Evolutionary conservation across 2,113 vertebrate genomes (phyloP).

Genomic region (Hemiprocne comata): DNA sequence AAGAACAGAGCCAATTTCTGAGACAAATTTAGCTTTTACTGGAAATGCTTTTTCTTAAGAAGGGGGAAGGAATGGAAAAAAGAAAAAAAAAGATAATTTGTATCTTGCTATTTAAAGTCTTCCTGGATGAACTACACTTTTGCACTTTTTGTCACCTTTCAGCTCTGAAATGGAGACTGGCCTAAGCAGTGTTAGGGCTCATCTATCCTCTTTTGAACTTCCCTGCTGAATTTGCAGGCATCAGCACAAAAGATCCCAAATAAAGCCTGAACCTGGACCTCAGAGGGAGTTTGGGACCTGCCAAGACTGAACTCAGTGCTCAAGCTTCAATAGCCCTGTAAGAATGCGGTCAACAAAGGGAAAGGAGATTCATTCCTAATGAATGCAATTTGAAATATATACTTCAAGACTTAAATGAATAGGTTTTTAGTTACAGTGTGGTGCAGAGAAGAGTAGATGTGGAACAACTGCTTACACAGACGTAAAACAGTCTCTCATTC

Average conservation of each 20-base stretch:
- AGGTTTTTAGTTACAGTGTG: constrained; percentile 67
- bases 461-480: constrained; percentile 60
- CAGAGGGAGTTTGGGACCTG: background rate
- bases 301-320: constrained; percentile 43
- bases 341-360: constrained; percentile 23
- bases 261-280: background rate
- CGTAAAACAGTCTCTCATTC: constrained; percentile 42
- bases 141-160: constrained; percentile 64
- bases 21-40: constrained; percentile 66
- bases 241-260: constrained; percentile 51
- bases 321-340: constrained; percentile 23
- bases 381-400: constrained; percentile 49
- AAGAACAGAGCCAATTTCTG: constrained; percentile 24
- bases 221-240: constrained; percentile 12
- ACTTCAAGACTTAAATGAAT: constrained; percentile 60
- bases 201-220: constrained; percentile 56
- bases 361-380: constrained; percentile 49
- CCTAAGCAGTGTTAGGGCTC: background rate
- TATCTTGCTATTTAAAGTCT: constrained; percentile 33
- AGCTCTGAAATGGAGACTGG: constrained; percentile 34
- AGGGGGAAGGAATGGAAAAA: background rate
- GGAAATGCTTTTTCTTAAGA: constrained; percentile 40
- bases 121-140: constrained; percentile 31
- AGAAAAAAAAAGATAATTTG: constrained; percentile 22
- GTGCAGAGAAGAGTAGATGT: constrained; percentile 29